Evolutionary conservation across 1,140 invertebrate species (phyloP), one percentile per base, ranked within the genome.

Genomic region (Lysiphlebus fabarum): DNA sequence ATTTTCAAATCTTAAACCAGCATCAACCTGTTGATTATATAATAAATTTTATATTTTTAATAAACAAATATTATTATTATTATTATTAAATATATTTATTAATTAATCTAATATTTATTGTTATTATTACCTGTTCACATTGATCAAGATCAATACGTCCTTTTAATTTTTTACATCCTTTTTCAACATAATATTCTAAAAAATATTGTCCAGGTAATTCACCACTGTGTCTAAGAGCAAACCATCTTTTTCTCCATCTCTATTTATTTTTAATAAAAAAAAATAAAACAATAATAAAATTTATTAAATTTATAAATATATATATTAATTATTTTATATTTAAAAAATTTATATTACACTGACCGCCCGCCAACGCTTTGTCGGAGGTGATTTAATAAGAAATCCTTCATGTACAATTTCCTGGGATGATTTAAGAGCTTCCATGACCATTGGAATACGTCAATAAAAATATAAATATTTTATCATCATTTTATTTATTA

Each of bases 211-310:
- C 91, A 53, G 94, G 94, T 65, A 96, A 85, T 71, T 95, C 90
- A 61, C 92, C 92, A 56, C 89, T 89, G 70, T 93, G 90, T 64
- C 91, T 86, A 58, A 98, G 81, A 44, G 92, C 89, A 81, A 97
- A 97, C 91, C 92, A 98, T 63, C 94, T 85, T 75, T 87, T 86
- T 72, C 93, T 86, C 95, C 95, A 97, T 84, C 92, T 89, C 95
- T 98, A 76, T 36, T 72, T n/a, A n/a, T n/a, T n/a, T n/a, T 67
- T 61, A 62, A 48, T 63, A 62, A 53, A 59, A 44, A 62, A 53
- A 56, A 14, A 51, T 57, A 57, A 58, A 60, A 38, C 44, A 49
- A 47, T 34, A n/a, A 6, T 44, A 5, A 12, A 47, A 42, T 57
- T 47, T 48, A 9, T 11, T 43, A 4, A n/a, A 38, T 14, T n/a